These are phyloP conservation scores for Diorhabda elongata DNA, from an alignment of 1,140 invertebrate genomes.

Conservation along the genomic window DNA sequence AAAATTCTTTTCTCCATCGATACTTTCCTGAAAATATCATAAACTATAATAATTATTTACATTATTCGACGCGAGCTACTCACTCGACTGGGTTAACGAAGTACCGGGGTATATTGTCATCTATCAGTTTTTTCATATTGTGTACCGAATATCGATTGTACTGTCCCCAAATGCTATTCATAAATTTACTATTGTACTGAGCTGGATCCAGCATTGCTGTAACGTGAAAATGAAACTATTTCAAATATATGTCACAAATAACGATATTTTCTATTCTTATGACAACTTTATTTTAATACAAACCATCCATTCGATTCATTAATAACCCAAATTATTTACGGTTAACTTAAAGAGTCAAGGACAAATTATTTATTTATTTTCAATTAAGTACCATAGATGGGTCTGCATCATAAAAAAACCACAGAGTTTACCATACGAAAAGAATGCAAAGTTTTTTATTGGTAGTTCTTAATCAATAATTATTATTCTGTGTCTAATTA, in stretches of 20 bases:
- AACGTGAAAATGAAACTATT: conserved; percentile 11
- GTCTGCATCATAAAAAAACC: too few relatives aligned
- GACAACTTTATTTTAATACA: neutral
- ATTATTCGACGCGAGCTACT: neutral
- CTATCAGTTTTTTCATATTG: conserved; percentile 76
- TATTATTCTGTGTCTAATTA: too few relatives aligned
- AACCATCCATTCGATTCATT: neutral
- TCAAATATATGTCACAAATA: neutral
- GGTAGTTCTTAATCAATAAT: too few relatives aligned
- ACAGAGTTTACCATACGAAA: too few relatives aligned
- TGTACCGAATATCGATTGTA: conserved; percentile 83
- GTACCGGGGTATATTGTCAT: conserved; percentile 43
- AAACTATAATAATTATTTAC: neutral
- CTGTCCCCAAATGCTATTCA: conserved; percentile 86
- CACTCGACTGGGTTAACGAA: neutral
- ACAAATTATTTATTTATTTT: too few relatives aligned
- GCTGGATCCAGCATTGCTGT: conserved; percentile 49
- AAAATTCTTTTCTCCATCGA: too few relatives aligned
- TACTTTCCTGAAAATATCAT: too few relatives aligned
- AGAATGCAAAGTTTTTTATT: too few relatives aligned
- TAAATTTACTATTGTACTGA: conserved; percentile 80
- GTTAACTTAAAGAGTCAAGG: too few relatives aligned
- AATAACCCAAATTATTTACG: too few relatives aligned
- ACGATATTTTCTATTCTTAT: conserved; percentile 36
- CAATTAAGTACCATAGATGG: too few relatives aligned